Conservation (phyloP, 23 tunicate genomes). For the Diplosoma virens region DNA sequence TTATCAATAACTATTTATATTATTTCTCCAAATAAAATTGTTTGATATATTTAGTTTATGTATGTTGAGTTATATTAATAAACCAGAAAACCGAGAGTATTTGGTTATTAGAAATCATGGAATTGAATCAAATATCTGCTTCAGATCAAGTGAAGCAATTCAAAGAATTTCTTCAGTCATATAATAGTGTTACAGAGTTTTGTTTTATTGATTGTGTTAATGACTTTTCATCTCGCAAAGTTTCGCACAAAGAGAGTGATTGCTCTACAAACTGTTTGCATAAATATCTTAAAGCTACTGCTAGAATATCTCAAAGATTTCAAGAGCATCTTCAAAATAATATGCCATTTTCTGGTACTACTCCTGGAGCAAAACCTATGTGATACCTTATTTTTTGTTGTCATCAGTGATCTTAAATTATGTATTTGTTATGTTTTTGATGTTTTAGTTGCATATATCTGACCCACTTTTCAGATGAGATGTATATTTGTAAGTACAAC, state of each 20-base stretch:
- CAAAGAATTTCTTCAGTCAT: constrained; percentile 89
- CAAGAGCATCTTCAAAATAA: constrained; percentile 80
- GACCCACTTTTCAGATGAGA: too few species aligned
- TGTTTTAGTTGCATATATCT: too few species aligned
- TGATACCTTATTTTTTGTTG: not conserved
- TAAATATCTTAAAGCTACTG: constrained; percentile 74
- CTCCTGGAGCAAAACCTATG: not conserved
- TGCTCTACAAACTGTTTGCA: constrained; percentile 71
- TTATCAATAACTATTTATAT: too few species aligned
- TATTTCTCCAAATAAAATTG: too few species aligned
- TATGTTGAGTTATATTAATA: too few species aligned
- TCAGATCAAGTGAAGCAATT: constrained; percentile 60
- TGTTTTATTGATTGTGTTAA: constrained; percentile 96
- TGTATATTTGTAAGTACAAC: too few species aligned
- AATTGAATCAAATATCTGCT: not conserved
- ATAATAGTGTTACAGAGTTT: constrained; percentile 80
- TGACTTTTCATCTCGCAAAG: constrained; percentile 82
- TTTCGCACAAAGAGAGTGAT: constrained; percentile 52
- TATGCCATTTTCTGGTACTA: constrained; percentile 37
- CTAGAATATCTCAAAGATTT: constrained; percentile 80
- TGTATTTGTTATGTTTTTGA: too few species aligned
- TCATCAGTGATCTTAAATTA: too few species aligned
- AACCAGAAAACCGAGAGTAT: too few species aligned
- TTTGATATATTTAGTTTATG: too few species aligned
- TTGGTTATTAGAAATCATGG: too few species aligned